A percentile compares a stretch with the other conserved stretches of the same genome.
Conservation (phyloP, 2,113 vertebrate genomes). For the Lophotis ruficrista region DNA sequence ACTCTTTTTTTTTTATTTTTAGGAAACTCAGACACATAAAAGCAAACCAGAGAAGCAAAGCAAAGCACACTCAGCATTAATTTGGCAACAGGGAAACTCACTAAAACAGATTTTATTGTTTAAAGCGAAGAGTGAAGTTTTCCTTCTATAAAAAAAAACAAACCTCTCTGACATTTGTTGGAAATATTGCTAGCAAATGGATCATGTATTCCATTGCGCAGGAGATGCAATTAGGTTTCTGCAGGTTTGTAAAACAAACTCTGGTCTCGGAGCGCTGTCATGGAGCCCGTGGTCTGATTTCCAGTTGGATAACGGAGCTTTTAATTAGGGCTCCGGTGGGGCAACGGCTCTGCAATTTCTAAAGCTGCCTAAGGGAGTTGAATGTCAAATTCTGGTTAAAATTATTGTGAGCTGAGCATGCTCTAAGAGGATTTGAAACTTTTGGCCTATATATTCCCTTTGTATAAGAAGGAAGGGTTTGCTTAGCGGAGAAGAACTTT, state of each 20-base stretch:
- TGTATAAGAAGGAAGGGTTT: background rate
- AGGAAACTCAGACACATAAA: constrained; percentile 9
- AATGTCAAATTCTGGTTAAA: constrained; percentile 12
- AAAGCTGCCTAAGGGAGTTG: background rate
- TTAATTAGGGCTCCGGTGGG: constrained; percentile 19
- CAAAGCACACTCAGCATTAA: constrained; percentile 47
- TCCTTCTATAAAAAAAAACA: constrained; percentile 38
- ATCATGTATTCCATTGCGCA: constrained; percentile 58
- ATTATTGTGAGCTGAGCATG: background rate
- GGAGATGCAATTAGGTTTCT: constrained; percentile 41
- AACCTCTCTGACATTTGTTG: constrained; percentile 54
- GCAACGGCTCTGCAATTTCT: background rate
- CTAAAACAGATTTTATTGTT: constrained; percentile 52
- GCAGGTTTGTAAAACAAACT: constrained; percentile 47
- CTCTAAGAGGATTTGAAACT: background rate
- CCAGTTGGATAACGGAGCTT: constrained; percentile 19
- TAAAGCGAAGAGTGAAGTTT: constrained; percentile 40
- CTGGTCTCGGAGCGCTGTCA: constrained; percentile 6
- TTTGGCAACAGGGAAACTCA: constrained; percentile 23
- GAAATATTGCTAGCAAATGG: constrained; percentile 41
- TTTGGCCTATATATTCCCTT: background rate
- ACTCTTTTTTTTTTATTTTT: background rate
- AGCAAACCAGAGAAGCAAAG: constrained; percentile 41
- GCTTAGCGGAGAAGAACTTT: background rate
- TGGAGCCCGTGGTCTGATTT: constrained; percentile 19